A percentile compares a stretch with the other conserved stretches of the same genome.
These are phyloP conservation scores for Hiodon tergisus DNA, from an alignment of 2,113 vertebrate genomes.

Conservation along the genomic window DNA sequence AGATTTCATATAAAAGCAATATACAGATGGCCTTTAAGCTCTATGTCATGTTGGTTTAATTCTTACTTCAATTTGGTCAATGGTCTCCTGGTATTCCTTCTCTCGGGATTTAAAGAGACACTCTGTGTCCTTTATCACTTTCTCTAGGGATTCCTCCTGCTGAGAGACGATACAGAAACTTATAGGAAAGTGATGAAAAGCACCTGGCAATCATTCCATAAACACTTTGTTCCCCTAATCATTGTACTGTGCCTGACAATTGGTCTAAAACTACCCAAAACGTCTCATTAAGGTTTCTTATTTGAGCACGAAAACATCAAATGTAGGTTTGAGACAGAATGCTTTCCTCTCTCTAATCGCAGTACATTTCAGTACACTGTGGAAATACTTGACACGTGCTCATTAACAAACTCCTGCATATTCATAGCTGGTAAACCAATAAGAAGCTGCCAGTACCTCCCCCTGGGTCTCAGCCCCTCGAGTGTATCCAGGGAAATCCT, in stretches of 20 bases:
- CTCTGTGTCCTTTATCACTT: constrained; percentile 94
- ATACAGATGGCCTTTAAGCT: no score
- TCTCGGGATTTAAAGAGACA: constrained; percentile 91
- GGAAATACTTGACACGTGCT: not conserved
- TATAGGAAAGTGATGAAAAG: not conserved
- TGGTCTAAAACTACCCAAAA: no score
- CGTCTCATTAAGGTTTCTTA: no score
- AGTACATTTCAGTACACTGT: no score
- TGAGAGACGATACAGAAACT: constrained; percentile 36
- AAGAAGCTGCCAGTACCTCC: constrained; percentile 62
- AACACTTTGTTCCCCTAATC: no score
- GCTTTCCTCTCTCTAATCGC: no score
- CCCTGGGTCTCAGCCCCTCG: constrained; percentile 80
- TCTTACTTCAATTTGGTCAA: constrained; percentile 93
- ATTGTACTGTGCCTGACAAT: no score
- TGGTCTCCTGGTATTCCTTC: constrained; percentile 97
- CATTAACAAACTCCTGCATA: not conserved
- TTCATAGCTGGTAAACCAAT: not conserved
- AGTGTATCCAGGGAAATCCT: constrained; percentile 91
- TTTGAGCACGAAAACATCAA: no score
- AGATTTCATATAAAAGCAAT: no score
- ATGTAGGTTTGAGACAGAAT: no score
- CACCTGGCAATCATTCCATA: no score
- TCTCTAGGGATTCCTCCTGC: constrained; percentile 89
- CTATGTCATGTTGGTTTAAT: no score